Evolutionary conservation across 2,113 vertebrate species (phyloP), one percentile per base, ranked within the genome.

Genomic region (Sylvilagus bachmani): DNA sequence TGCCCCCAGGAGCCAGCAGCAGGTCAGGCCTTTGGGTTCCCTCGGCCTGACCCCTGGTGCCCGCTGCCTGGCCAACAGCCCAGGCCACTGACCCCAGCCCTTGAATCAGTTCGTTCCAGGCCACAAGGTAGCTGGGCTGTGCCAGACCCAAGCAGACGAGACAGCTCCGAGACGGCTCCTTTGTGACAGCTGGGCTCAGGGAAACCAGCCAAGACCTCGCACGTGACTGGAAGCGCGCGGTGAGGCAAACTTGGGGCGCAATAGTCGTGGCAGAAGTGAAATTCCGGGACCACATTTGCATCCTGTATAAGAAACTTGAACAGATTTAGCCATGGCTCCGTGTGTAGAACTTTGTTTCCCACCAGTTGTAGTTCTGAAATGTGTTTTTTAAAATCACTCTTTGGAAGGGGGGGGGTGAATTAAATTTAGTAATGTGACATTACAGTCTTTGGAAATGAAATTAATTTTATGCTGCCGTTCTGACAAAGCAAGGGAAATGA

Each of bases 351-450:
- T 81, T 95, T 93, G 89, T 92, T 84, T 93, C 82, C 51, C 61
- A 25, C 55, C 92, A 93, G 85, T 79, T 78, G 33, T n/a, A 73
- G 61, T 81, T 95, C 25, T 0, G 19, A 95, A 96, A 81, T 74
- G 61, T 80, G 66, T 90, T 89, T 71, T 89, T 83, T 85, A 55
- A 44, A 91, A 90, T 81, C 55, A 67, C 38, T 96, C 64, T 83
- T 80, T 66, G 79, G 38, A 19, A 24, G 8, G 6, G 29, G 17
- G 74, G 6, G n/a, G 10, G 38, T 51, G 25, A 79, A 82, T 91
- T 96, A 97, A 94, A 97, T 97, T 97, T 97, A 97, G 96, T 86
- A 89, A 92, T 78, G 71, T 97, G 91, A 75, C 86, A 96, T 96
- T 97, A 96, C 33, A 95, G 53, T 93, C 82, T 36, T 94, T 70